Percentiles rank a stretch among this genome's conserved stretches.
Evolutionary conservation across 1,140 invertebrate species (phyloP).

Genomic region (Macrostomum lignano): DNA sequence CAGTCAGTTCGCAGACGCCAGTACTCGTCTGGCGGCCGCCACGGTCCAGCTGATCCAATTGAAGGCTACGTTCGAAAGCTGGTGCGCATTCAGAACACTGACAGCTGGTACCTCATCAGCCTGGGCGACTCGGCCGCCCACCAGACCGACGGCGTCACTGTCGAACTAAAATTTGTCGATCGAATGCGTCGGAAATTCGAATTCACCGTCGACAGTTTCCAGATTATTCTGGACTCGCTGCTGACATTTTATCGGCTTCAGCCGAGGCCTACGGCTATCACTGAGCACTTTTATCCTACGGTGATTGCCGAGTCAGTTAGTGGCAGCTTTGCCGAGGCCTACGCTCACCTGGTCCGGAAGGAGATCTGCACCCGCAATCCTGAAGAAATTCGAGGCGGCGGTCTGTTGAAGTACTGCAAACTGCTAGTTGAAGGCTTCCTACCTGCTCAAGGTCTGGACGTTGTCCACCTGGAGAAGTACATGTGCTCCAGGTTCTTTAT

Average conservation of each 20-base stretch:
- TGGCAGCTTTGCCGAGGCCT: conserved; percentile 76
- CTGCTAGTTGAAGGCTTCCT: conserved; percentile 66
- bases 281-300: conserved; percentile 78
- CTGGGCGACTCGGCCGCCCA: conserved; percentile 49
- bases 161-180: conserved; percentile 96
- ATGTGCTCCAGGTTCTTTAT: conserved; percentile 99
- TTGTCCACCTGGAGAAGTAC: conserved; percentile 67
- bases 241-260: conserved; percentile 53
- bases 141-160: conserved; percentile 38
- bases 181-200: conserved; percentile 92
- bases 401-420: conserved; percentile 88
- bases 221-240: conserved; percentile 78
- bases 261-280: conserved; percentile 38
- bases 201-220: conserved; percentile 95
- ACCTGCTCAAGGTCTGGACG: conserved; percentile 51
- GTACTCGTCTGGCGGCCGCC: too few species aligned
- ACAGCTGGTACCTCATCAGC: conserved; percentile 69
- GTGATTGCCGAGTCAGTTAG: conserved; percentile 88
- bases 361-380: conserved; percentile 71
- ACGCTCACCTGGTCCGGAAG: conserved; percentile 70
- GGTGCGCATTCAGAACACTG: conserved; percentile 1
- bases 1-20: too few species aligned
- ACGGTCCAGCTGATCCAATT: too few species aligned
- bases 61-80: too few species aligned
- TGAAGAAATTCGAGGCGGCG: conserved; percentile 91